phyloP scores from a whole-genome alignment of 2,888 invertebrate species.

The Eumacrocentrus americanus region DNA sequence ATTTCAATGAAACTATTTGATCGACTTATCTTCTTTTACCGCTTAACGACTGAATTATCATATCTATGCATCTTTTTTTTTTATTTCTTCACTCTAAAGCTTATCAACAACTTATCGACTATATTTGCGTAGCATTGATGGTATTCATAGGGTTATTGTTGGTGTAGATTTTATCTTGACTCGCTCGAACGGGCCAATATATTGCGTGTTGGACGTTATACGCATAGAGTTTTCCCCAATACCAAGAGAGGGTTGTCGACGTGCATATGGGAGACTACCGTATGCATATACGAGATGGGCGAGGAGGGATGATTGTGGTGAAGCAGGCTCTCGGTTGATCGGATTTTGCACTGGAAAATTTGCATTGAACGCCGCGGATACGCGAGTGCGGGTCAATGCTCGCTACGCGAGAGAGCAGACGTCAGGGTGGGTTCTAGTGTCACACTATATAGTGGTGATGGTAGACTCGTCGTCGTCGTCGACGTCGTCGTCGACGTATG shows the following conservation, averaged over 20 bases:
- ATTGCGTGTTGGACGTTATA: constrained; percentile 10
- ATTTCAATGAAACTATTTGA: too few species aligned
- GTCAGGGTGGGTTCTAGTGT: not conserved
- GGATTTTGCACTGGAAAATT: constrained; percentile 47
- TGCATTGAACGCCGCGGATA: constrained; percentile 48
- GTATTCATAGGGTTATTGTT: constrained; percentile 24
- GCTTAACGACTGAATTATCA: too few species aligned
- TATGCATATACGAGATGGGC: not conserved
- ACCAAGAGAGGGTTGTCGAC: constrained; percentile 6
- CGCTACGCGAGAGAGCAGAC: not conserved
- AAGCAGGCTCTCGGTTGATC: constrained; percentile 41
- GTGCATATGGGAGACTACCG: not conserved
- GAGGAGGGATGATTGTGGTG: not conserved
- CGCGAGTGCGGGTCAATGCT: constrained; percentile 27
- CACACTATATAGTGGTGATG: too few species aligned
- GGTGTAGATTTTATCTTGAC: constrained; percentile 20
- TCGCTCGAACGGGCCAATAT: constrained; percentile 22
- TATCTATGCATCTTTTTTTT: too few species aligned
- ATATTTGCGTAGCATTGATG: constrained; percentile 23
- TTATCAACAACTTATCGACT: constrained; percentile 21
- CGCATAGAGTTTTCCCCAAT: not conserved
- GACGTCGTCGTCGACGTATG: not conserved
- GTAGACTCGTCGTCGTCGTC: not conserved
- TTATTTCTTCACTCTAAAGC: not conserved
- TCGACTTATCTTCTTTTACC: too few species aligned